Percentiles rank a stretch among this genome's conserved stretches.
Conservation (phyloP, 2,888 invertebrate genomes). For the Drosophila hamatofila region DNA sequence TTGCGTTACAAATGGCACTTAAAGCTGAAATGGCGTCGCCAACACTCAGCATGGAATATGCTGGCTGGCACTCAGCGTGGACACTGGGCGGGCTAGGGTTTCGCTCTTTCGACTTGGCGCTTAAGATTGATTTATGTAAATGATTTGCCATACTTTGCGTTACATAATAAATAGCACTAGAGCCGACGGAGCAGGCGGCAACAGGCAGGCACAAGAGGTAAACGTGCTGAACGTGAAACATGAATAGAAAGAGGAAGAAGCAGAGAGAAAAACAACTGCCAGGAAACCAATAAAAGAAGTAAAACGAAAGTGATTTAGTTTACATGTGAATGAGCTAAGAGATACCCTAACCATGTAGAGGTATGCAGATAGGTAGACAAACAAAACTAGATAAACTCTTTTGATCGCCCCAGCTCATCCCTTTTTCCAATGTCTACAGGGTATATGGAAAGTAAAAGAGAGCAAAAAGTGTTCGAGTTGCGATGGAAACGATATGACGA, state of each 20-base stretch:
- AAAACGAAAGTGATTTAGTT: background rate
- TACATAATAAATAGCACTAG: slow-evolving; percentile 73
- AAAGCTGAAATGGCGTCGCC: slow-evolving; percentile 37
- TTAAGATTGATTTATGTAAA: slow-evolving; percentile 78
- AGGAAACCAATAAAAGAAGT: slow-evolving; percentile 64
- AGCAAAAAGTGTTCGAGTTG: slow-evolving; percentile 28
- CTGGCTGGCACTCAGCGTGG: slow-evolving; percentile 43
- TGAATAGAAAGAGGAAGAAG: background rate
- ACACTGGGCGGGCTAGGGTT: slow-evolving; percentile 35
- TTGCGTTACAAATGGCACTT: slow-evolving; percentile 65
- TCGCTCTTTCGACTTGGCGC: slow-evolving; percentile 39
- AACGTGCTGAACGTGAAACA: slow-evolving; percentile 32
- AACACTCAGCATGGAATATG: slow-evolving; percentile 38
- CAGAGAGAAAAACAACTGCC: slow-evolving; percentile 10
- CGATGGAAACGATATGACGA: slow-evolving; percentile 33
- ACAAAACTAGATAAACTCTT: background rate
- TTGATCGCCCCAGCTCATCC: background rate
- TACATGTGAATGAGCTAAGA: background rate
- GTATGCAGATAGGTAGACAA: background rate
- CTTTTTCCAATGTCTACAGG: background rate
- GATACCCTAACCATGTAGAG: background rate
- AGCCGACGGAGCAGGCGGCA: slow-evolving; percentile 3
- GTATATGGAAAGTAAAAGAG: slow-evolving; percentile 21
- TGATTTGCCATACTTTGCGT: slow-evolving; percentile 76
- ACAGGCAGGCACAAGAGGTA: slow-evolving; percentile 16